Percentiles rank a stretch among this genome's conserved stretches.
phyloP scores from a whole-genome alignment of 2,113 vertebrate genomes.

The Tragelaphus imberbis region DNA sequence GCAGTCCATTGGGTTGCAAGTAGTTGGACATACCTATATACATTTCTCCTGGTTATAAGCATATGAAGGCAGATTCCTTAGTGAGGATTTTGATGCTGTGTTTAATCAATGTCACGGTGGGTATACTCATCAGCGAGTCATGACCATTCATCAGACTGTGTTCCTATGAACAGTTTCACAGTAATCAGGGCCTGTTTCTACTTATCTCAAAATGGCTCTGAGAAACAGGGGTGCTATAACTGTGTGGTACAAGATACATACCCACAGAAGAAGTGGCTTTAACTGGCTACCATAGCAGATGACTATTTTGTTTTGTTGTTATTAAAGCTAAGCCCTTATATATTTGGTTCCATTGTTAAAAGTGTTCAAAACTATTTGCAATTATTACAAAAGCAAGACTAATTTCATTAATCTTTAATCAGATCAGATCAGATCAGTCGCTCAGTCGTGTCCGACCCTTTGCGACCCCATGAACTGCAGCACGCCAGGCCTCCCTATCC shows the following conservation, averaged over 20 bases:
- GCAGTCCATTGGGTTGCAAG: not conserved
- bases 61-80: not conserved
- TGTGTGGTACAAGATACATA: too few species aligned
- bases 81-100: not conserved
- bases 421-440: too few species aligned
- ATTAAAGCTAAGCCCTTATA: not conserved
- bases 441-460: too few species aligned
- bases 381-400: not conserved
- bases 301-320: not conserved
- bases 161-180: not conserved
- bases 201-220: not conserved
- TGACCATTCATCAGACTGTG: not conserved
- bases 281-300: not conserved
- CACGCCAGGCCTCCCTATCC: too few species aligned
- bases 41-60: not conserved
- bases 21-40: not conserved
- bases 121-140: not conserved
- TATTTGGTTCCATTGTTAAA: not conserved
- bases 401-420: not conserved
- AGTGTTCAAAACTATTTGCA: not conserved
- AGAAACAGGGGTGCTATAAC: not conserved
- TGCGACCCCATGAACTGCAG: too few species aligned
- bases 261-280: not conserved
- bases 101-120: not conserved
- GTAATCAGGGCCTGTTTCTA: not conserved